Percentiles rank a stretch among this genome's conserved stretches.
These are phyloP conservation scores for Zaprionus obscuricornis DNA, from an alignment of 2,888 invertebrate genomes.

Conservation along the genomic window DNA sequence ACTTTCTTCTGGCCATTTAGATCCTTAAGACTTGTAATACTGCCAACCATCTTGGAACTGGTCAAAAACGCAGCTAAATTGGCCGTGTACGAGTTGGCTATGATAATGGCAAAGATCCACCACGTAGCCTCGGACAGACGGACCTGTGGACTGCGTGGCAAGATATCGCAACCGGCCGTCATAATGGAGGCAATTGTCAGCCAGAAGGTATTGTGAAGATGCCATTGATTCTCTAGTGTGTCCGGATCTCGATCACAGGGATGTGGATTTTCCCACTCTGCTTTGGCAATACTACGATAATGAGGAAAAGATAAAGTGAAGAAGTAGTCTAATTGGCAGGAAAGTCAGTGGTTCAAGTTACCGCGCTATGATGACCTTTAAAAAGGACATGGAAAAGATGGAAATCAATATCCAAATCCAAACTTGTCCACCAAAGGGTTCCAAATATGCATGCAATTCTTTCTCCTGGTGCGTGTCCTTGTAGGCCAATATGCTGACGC, in stretches of 20 bases:
- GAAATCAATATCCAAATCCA: conserved; percentile 96
- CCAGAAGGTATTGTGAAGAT: conserved; percentile 95
- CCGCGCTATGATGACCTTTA: conserved; percentile 92
- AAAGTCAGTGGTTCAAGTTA: conserved; percentile 75
- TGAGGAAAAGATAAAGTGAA: not conserved
- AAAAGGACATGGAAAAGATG: conserved; percentile 91
- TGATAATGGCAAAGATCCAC: conserved; percentile 93
- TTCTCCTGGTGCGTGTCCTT: conserved; percentile 89
- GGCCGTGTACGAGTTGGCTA: conserved; percentile 95
- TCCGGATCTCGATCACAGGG: conserved; percentile 94
- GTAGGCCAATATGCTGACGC: conserved; percentile 94
- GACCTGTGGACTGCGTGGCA: conserved; percentile 93
- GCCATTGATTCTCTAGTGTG: conserved; percentile 95
- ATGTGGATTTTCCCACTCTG: conserved; percentile 97
- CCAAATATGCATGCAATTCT: conserved; percentile 93
- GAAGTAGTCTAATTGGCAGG: not conserved
- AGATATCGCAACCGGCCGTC: conserved; percentile 96
- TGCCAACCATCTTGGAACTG: conserved; percentile 93
- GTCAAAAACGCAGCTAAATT: conserved; percentile 97
- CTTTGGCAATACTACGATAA: conserved; percentile 91
- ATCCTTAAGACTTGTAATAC: conserved; percentile 95
- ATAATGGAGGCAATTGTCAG: conserved; percentile 96
- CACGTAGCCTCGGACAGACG: conserved; percentile 90
- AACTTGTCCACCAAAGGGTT: conserved; percentile 93
- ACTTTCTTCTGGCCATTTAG: conserved; percentile 95